Evolutionary conservation across 2,113 vertebrate genomes (phyloP), one percentile per base, ranked within the genome.

Genomic region (Sapayoa aenigma): DNA sequence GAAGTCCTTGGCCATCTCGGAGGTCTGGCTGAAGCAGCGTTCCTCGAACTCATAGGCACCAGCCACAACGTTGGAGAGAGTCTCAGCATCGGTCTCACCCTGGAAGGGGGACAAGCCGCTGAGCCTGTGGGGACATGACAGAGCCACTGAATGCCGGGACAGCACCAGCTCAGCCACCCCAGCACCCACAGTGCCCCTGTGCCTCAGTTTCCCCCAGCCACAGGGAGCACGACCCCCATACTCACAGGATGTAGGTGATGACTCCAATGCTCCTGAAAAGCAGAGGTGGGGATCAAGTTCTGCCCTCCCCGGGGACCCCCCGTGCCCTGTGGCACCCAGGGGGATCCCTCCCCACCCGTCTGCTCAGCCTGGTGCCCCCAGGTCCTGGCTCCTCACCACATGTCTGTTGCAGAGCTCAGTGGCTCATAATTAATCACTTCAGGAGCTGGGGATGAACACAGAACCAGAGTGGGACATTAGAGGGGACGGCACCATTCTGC

Each of bases 21-120:
- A 47, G 46, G 46, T 47, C 46, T 47, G 46, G 46, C 46, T 10
- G 11, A 47, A 47, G 46, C 46, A 47, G 46, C 46, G 46, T 21
- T 47, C 46, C 46, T 47, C 46, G 21, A 47, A 47, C 46, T 47
- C 46, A 22, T 47, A 47, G 46, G 46, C 46, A 47, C 46, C 82
- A 4, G 93, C 91, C 9, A 98, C 74, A 4, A 98, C 84, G n/a
- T 98, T 98, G 62, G 65, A 96, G 56, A 98, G 96, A 18, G 98
- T 98, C 82, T 98, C 98, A 23, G 96, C 94, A 16, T 98, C 96
- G 0, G 97, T 98, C 4, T 98, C 96, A 1, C 97, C 98, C 95
- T 98, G 98, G 96, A 99, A 98, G 5, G 98, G 98, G 35, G 98
- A 99, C 92, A 98, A 74, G 9, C 98, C 98, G 35, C 98, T 99